A percentile compares a stretch with the other conserved stretches of the same genome.
Evolutionary conservation across 2,797 vertebrate genomes (phyloP).

Genomic region (Cheirogaleus major): DNA sequence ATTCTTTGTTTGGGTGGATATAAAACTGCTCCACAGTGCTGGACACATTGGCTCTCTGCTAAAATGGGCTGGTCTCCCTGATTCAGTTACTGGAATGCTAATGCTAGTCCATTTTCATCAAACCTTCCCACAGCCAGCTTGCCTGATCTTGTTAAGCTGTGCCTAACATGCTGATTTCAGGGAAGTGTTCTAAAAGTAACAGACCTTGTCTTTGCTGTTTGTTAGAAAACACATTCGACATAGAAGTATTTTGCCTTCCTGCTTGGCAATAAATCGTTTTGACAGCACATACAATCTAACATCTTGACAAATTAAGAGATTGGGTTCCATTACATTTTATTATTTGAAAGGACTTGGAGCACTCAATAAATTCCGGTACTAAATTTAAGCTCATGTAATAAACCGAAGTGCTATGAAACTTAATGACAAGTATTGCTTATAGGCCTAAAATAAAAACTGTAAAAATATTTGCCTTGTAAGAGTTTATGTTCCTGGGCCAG

Average conservation of each 20-base stretch:
- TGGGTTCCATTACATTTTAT: constrained; percentile 7
- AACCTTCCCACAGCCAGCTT: background rate
- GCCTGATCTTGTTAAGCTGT: background rate
- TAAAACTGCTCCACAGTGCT: background rate
- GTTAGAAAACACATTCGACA: constrained; percentile 5
- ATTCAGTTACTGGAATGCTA: background rate
- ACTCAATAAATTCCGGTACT: constrained; percentile 3
- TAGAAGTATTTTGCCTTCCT: constrained; percentile 18
- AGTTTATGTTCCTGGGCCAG: background rate
- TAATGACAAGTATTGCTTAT: background rate
- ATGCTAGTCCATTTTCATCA: accelerated
- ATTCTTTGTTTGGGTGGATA: constrained; percentile 20
- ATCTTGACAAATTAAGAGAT: constrained; percentile 36
- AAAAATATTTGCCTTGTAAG: constrained; percentile 18
- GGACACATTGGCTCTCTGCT: background rate
- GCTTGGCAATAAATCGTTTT: constrained; percentile 31
- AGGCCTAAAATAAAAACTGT: background rate
- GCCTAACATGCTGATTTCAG: background rate
- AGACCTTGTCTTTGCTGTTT: background rate
- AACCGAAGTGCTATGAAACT: background rate
- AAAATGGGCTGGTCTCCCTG: background rate
- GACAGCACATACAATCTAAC: background rate
- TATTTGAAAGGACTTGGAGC: background rate
- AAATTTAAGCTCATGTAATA: constrained; percentile 28
- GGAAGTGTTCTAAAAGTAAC: background rate